These are phyloP conservation scores for Parthenolecanium corni DNA, from an alignment of 2,888 invertebrate genomes.

Conservation along the genomic window DNA sequence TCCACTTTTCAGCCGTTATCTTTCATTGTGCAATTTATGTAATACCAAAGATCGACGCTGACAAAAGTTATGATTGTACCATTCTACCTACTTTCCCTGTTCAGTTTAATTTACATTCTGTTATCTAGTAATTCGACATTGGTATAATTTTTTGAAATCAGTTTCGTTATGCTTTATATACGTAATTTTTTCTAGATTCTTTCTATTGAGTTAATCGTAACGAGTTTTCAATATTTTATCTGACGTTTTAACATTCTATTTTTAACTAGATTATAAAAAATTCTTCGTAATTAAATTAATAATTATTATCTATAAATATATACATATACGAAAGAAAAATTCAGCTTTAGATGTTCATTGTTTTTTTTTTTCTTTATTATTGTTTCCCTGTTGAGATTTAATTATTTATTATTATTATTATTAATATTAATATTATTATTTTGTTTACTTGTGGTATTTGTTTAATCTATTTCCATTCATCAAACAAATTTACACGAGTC, in stretches of 20 bases:
- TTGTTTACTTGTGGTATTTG: constrained; percentile 28
- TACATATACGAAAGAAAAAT: not conserved
- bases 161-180: not conserved
- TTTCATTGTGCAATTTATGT: no score
- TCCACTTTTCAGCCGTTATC: no score
- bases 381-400: constrained; percentile 23
- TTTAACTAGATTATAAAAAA: not conserved
- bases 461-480: constrained; percentile 20
- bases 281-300: not conserved
- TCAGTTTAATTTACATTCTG: no score
- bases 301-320: not conserved
- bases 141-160: no score
- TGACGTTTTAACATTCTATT: not conserved
- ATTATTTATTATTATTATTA: constrained; percentile 17
- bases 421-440: no score
- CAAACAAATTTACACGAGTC: no score
- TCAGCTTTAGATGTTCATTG: constrained; percentile 23
- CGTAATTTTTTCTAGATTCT: not conserved
- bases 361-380: constrained; percentile 6
- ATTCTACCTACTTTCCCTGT: no score
- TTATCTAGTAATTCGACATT: no score
- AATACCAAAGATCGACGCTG: no score
- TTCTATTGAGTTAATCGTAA: not conserved
- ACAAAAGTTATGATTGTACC: no score
- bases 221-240: not conserved